A percentile compares a stretch with the other conserved stretches of the same genome.
Conservation (phyloP, 2,888 invertebrate genomes). For the Drosophila nr. perissopoda region DNA sequence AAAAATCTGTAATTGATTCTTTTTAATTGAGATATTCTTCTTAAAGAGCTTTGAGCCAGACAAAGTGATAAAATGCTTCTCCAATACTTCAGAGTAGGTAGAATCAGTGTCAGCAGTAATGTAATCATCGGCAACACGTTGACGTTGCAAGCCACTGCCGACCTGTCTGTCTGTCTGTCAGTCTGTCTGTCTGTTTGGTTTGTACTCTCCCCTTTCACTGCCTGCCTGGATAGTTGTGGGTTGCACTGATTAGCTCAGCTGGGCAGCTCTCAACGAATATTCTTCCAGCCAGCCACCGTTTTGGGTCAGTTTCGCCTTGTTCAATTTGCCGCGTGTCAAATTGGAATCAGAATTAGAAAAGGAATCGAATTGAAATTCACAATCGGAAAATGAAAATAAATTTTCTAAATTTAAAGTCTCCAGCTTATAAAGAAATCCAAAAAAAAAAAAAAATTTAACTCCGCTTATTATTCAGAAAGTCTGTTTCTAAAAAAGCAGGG, state of each 20-base stretch:
- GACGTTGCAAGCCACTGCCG: conserved; percentile 8
- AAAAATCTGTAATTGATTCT: no score
- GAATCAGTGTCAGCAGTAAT: no score
- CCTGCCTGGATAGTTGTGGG: neutral
- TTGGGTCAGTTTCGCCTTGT: neutral
- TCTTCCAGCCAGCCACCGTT: neutral
- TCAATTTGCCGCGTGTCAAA: neutral
- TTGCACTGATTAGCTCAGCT: neutral
- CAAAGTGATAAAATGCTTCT: no score
- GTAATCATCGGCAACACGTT: conserved; percentile 23
- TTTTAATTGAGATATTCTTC: no score
- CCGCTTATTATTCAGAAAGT: neutral
- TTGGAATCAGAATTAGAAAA: neutral
- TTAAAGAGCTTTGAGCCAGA: no score
- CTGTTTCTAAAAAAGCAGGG: neutral
- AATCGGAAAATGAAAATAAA: neutral
- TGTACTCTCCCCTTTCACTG: neutral
- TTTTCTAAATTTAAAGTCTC: neutral
- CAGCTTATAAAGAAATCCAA: neutral
- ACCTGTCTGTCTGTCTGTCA: neutral
- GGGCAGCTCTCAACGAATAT: neutral
- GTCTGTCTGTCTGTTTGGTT: neutral
- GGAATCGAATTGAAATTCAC: neutral
- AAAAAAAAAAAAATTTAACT: no score
- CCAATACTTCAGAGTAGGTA: no score